Evolutionary conservation across 1,140 invertebrate genomes (phyloP).

Genomic region (Hydropsyche tenuis): DNA sequence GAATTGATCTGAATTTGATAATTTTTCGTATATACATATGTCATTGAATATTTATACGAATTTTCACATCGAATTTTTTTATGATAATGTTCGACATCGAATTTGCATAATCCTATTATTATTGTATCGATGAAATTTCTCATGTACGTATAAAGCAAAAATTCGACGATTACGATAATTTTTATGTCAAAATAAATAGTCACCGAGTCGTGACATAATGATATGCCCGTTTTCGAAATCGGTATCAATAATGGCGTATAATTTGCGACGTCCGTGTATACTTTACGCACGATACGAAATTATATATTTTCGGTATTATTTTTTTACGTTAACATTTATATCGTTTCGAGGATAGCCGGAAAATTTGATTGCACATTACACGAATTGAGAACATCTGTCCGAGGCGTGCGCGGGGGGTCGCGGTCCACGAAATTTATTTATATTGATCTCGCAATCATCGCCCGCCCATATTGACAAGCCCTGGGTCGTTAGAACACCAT

Average conservation of each 20-base stretch:
- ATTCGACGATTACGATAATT: too few relatives aligned
- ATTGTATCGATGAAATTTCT: too few relatives aligned
- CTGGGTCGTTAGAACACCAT: constrained; percentile 40
- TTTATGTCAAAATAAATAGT: too few relatives aligned
- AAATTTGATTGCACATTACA: constrained; percentile 25
- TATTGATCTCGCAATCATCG: constrained; percentile 50
- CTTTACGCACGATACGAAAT: neutral
- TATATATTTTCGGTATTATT: neutral
- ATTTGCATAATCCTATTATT: too few relatives aligned
- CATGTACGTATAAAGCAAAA: too few relatives aligned
- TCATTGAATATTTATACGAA: too few relatives aligned
- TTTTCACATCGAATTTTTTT: too few relatives aligned
- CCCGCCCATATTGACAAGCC: constrained; percentile 50
- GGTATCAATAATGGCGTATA: neutral
- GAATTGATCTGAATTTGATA: too few relatives aligned
- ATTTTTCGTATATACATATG: too few relatives aligned
- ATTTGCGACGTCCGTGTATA: constrained; percentile 4
- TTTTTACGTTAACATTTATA: neutral
- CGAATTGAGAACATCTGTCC: constrained; percentile 35
- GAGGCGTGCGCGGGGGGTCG: constrained; percentile 47
- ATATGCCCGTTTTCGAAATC: constrained; percentile 6
- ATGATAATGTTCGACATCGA: too few relatives aligned
- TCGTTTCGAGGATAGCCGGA: neutral
- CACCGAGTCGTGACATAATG: neutral
- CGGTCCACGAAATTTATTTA: constrained; percentile 46